Base-by-base conservation (phyloP, 1,140 invertebrate genomes). In the Meloidogyne floridensis region DNA sequence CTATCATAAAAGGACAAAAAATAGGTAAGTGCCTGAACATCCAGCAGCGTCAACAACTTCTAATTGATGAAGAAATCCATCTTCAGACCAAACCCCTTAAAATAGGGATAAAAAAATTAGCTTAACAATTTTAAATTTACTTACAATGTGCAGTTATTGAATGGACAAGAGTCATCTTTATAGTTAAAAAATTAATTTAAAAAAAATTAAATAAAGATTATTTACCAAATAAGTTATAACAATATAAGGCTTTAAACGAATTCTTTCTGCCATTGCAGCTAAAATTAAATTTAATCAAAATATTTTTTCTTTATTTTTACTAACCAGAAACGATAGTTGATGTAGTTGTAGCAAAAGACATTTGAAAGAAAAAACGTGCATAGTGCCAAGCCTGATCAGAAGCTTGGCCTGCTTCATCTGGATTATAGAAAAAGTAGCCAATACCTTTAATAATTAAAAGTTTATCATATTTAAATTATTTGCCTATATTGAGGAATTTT, bases 241-340 rank as follows among this genome's bases (percentile, higher is more conserved):
- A 84, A 95, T 95, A 87, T 96, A 96, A 0, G 95, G 94, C 87
- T 94, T 94, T 87, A 96, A 95, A 88, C 95, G 95, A 87, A 94
- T 95, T 84, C 94, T 80, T 86, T 92, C 91, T 8, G 91, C 91
- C 91, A 92, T 92, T 77, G 91, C 91, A 70, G 91, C 91, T 81
- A 20, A 82, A 81, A 65, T 59, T 20, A 2, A 42, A 72, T 72
- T 32, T 32, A 72, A 72, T 81, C 7, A 18, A 79, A 20, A 53
- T 32, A 80, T 9, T 81, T 53, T n/a, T n/a, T n/a, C 8, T 20
- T 20, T 59, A 81, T 11, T 42, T 32, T 9, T 15, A 70, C 15
- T 56, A 74, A 84, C 84, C 86, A 69, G 84, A 84, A 47, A 91
- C 91, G 83, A 92, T 91, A 10, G 91, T 92, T 10, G 91, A 91